Evolutionary conservation across 2,888 invertebrate genomes (phyloP), one percentile per base, ranked within the genome.

Genomic region (Acanthoscelides obtectus): DNA sequence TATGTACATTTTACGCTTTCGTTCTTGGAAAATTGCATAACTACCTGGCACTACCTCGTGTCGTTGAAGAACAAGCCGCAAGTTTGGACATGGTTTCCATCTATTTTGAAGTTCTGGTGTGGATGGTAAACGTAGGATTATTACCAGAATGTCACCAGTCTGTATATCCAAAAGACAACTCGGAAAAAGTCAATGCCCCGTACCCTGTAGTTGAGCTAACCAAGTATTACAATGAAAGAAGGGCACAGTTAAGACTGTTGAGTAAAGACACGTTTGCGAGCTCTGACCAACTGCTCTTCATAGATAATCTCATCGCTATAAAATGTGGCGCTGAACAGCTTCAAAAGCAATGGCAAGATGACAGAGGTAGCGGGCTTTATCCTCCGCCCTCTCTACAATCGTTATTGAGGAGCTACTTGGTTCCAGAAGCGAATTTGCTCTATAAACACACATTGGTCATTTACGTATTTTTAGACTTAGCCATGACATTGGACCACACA

Each of bases 301-400:
- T 93, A 22, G 93, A 93, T 79, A 90, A 90, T 76, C 85, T 93
- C 20, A 88, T 93, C 21, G 87, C 88, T 66, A 84, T 88, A 19
- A 90, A 91, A 78, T 91, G 91, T 77, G 89, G 89, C 0, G 88
- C 88, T 0, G 86, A 86, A 4, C 82, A 81, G 69, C 84, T 90
- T 63, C 86, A 88, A 73, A 84, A 87, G 86, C 87, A 91, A 78
- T 94, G 94, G 93, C 87, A 89, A 76, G 89, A 89, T 66, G 92
- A 91, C 78, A 88, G 88, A 1, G 90, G 90, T 25, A 86, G 85
- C 63, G 92, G 93, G 0, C 82, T 90, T 2, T 97, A 97, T 86
- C 97, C 97, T 0, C 96, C 97, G 0, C 90, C 92, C 0, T 94
- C 94, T 0, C 85, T 97, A 27, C 94, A 95, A 83, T 90, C 94